A percentile compares a stretch with the other conserved stretches of the same genome.
Evolutionary conservation across 2,113 vertebrate species (phyloP).

Genomic region (Myrmecophaga tridactyla): DNA sequence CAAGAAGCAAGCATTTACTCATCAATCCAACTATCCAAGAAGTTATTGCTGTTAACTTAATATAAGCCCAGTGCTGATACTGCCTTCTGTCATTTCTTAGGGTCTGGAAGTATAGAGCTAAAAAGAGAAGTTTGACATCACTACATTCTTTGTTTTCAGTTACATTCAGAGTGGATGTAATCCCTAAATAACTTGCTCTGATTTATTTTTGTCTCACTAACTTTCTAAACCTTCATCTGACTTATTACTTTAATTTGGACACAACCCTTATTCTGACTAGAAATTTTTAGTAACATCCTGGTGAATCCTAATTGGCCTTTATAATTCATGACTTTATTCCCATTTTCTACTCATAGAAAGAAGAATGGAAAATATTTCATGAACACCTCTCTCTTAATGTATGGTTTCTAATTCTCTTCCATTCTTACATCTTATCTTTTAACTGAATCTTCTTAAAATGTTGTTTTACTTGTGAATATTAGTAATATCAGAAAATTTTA

Average conservation of each 20-base stretch:
- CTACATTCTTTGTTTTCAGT: background rate
- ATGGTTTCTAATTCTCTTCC: conserved; percentile 9
- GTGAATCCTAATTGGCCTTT: background rate
- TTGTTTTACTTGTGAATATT: background rate
- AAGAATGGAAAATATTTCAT: background rate
- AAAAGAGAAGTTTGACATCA: background rate
- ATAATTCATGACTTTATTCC: background rate
- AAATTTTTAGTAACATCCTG: background rate
- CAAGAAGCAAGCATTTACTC: background rate
- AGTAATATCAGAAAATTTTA: background rate
- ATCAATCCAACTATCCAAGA: background rate
- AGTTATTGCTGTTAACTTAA: background rate
- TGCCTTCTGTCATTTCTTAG: background rate
- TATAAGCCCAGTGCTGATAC: background rate
- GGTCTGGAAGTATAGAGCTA: background rate
- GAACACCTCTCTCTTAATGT: background rate
- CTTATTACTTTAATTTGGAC: background rate
- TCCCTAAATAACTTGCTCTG: background rate
- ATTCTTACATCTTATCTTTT: background rate
- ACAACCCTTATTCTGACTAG: background rate
- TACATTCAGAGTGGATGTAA: background rate
- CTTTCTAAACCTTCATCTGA: background rate
- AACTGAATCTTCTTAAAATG: background rate
- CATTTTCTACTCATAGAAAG: background rate
- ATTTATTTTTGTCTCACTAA: conserved; percentile 5